Percentiles rank a stretch among this genome's conserved stretches.
Conservation (phyloP, 1,140 invertebrate species). For the Tenebrio molitor region DNA sequence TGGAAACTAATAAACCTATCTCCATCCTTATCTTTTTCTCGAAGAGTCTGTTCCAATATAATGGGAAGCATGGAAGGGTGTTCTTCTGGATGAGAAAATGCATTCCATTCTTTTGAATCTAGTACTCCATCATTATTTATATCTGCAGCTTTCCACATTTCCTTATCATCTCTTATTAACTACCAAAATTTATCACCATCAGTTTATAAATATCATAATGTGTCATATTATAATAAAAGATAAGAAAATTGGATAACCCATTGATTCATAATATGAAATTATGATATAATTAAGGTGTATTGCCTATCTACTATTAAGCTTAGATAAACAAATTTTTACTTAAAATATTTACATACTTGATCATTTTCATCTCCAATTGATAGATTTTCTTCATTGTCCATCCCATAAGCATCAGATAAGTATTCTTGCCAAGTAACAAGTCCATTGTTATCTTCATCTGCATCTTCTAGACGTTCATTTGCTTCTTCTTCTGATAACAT, state of each 20-base stretch:
- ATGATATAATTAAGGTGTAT: too few relatives aligned
- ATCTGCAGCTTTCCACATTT: constrained; percentile 91
- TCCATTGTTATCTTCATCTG: constrained; percentile 87
- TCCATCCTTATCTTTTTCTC: constrained; percentile 87
- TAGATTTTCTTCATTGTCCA: constrained; percentile 63
- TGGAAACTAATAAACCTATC: constrained; percentile 88
- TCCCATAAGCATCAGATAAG: constrained; percentile 84
- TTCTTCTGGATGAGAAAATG: constrained; percentile 96
- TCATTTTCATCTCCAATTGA: constrained; percentile 56
- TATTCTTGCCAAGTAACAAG: constrained; percentile 92
- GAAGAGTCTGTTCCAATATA: constrained; percentile 86
- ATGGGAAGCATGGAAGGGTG: constrained; percentile 89
- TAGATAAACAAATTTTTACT: constrained; percentile 38
- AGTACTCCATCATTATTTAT: constrained; percentile 85
- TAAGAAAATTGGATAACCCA: too few relatives aligned
- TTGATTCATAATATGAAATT: too few relatives aligned
- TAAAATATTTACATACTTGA: constrained; percentile 48
- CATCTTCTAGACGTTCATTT: constrained; percentile 86
- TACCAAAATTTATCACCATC: constrained; percentile 60
- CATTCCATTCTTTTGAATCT: constrained; percentile 84
- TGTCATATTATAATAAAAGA: too few relatives aligned
- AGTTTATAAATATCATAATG: not conserved
- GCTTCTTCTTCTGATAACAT: constrained; percentile 92
- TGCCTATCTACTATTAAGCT: too few relatives aligned
- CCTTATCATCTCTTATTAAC: constrained; percentile 84